These are phyloP conservation scores for Drosophila meridiana DNA, from an alignment of 2,888 invertebrate genomes.

Conservation along the genomic window DNA sequence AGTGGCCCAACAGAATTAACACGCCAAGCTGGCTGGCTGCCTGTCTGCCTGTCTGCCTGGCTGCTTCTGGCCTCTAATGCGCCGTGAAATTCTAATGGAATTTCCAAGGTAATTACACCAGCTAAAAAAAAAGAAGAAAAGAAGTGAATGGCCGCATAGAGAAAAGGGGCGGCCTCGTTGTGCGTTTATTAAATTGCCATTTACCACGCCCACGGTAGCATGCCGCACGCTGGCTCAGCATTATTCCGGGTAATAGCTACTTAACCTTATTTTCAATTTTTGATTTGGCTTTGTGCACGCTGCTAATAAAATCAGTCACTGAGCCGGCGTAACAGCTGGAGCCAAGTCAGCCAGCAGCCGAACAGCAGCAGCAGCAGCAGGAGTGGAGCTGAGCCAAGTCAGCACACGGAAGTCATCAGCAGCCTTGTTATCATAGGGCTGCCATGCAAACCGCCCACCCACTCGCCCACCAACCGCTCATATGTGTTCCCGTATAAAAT, in stretches of 20 bases:
- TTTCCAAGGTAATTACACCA: slow-evolving; percentile 73
- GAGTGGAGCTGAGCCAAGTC: slow-evolving; percentile 29
- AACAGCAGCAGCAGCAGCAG: slow-evolving; percentile 7
- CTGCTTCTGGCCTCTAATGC: slow-evolving; percentile 58
- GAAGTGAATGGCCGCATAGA: slow-evolving; percentile 1
- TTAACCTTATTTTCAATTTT: slow-evolving; percentile 81
- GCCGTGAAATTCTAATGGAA: slow-evolving; percentile 80
- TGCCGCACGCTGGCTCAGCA: slow-evolving; percentile 35
- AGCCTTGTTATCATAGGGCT: slow-evolving; percentile 73
- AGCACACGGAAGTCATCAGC: slow-evolving; percentile 76
- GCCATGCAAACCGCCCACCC: slow-evolving; percentile 8
- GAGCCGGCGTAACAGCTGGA: slow-evolving; percentile 27
- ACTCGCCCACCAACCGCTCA: neutral
- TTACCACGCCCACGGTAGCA: slow-evolving; percentile 44
- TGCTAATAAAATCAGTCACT: slow-evolving; percentile 49
- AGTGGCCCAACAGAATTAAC: slow-evolving; percentile 54
- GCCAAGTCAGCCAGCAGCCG: slow-evolving; percentile 41
- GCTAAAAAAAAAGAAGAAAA: slow-evolving; percentile 19
- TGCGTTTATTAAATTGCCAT: slow-evolving; percentile 72
- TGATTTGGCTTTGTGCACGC: slow-evolving; percentile 65
- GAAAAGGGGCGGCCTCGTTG: slow-evolving; percentile 6
- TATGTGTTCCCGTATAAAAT: slow-evolving; percentile 60
- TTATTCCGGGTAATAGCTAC: slow-evolving; percentile 77
- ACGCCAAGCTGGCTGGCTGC: slow-evolving; percentile 37
- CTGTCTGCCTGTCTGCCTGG: slow-evolving; percentile 9